These are phyloP conservation scores for Ylistrum balloti DNA, from an alignment of 1,140 invertebrate genomes.

Conservation along the genomic window DNA sequence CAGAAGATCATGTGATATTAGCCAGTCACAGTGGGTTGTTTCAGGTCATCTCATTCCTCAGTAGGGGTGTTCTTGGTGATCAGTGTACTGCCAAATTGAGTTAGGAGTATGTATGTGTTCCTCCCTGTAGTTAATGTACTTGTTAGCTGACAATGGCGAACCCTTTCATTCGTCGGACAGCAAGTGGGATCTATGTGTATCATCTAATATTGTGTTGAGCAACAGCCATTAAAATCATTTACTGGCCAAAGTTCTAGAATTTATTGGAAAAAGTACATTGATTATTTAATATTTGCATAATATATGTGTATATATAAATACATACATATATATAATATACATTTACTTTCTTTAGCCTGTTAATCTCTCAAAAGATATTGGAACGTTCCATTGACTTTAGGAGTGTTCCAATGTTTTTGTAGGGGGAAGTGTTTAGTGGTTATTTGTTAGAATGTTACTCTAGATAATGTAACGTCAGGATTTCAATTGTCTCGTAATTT, in stretches of 20 bases:
- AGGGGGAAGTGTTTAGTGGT: background rate
- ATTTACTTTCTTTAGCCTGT: background rate
- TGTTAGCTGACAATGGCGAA: background rate
- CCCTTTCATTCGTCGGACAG: background rate
- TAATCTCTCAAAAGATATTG: background rate
- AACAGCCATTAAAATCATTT: too few species aligned
- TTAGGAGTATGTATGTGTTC: background rate
- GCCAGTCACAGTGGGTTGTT: background rate
- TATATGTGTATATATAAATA: conserved; percentile 38
- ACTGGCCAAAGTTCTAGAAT: background rate
- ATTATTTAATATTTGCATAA: conserved; percentile 15
- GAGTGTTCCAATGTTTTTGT: background rate
- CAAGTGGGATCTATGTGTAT: background rate
- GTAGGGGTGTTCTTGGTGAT: background rate
- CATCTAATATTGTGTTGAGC: background rate
- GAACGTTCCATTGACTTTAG: background rate
- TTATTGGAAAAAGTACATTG: conserved; percentile 16
- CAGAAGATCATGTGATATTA: conserved; percentile 3
- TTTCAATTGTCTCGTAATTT: background rate
- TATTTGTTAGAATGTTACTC: background rate
- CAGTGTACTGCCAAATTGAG: conserved; percentile 13
- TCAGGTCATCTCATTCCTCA: conserved; percentile 16
- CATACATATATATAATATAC: background rate
- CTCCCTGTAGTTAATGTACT: background rate
- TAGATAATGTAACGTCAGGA: background rate